Conservation (phyloP, 2,888 invertebrate species). For the Oscheius onirici region DNA sequence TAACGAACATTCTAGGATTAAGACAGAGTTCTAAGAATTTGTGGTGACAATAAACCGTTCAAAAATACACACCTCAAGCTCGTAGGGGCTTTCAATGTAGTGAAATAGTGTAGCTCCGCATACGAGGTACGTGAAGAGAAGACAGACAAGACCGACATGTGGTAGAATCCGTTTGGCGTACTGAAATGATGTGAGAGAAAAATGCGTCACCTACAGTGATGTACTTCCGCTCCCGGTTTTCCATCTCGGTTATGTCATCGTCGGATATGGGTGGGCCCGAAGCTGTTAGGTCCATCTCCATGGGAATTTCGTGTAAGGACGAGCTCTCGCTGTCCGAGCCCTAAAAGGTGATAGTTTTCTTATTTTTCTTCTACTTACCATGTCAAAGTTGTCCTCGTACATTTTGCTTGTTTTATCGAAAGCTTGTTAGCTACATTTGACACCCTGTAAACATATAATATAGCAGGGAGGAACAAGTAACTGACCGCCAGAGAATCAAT, state of each 20-base stretch:
- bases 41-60: not conserved
- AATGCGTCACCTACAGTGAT: conserved; percentile 37
- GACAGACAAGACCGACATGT: conserved; percentile 70
- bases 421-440: not conserved
- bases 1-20: conserved; percentile 14
- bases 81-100: conserved; percentile 65
- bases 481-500: conserved; percentile 24
- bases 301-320: conserved; percentile 63
- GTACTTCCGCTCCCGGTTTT: conserved; percentile 49
- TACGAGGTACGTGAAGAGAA: conserved; percentile 66
- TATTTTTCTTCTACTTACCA: conserved; percentile 1
- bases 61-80: conserved; percentile 58
- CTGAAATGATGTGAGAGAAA: conserved; percentile 35
- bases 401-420: conserved; percentile 1
- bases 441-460: not conserved
- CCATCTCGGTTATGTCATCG: conserved; percentile 56
- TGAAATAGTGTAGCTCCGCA: conserved; percentile 70
- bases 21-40: not conserved
- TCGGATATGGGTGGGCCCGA: conserved; percentile 61
- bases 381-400: conserved; percentile 34
- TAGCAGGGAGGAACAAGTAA: conserved; percentile 1
- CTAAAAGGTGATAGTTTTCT: conserved; percentile 22
- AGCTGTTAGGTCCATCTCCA: conserved; percentile 65
- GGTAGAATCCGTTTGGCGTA: conserved; percentile 69
- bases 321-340: conserved; percentile 54